These are phyloP conservation scores for Platyura marginata DNA, from an alignment of 1,140 invertebrate genomes.

Conservation along the genomic window DNA sequence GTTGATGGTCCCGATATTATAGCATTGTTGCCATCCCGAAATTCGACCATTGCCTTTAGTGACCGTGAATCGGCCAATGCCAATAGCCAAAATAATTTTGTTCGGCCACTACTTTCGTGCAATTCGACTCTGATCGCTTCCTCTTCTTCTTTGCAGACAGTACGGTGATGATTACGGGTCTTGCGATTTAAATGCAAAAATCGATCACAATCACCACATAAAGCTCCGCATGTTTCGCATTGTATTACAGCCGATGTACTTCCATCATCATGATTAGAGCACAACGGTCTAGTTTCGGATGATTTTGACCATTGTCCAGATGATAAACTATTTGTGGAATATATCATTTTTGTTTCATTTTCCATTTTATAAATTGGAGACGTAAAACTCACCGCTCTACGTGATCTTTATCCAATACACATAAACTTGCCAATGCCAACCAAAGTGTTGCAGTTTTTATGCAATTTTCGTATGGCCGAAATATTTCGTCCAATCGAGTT, in stretches of 20 bases:
- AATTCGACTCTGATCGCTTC: slow-evolving; percentile 85
- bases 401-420: slow-evolving; percentile 80
- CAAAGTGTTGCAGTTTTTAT: slow-evolving; percentile 70
- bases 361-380: too few relatives aligned
- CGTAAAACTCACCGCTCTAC: slow-evolving; percentile 50
- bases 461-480: slow-evolving; percentile 54
- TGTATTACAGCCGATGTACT: slow-evolving; percentile 85
- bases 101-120: slow-evolving; percentile 88
- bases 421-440: slow-evolving; percentile 82
- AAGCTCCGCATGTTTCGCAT: slow-evolving; percentile 76
- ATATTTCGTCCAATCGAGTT: slow-evolving; percentile 57
- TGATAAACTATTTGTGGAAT: slow-evolving; percentile 27
- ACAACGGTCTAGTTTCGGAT: slow-evolving; percentile 35
- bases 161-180: slow-evolving; percentile 71
- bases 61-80: slow-evolving; percentile 82
- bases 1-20: slow-evolving; percentile 17
- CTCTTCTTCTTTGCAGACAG: slow-evolving; percentile 92
- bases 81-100: slow-evolving; percentile 88
- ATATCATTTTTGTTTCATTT: too few relatives aligned
- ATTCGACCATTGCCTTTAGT: slow-evolving; percentile 85
- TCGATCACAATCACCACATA: slow-evolving; percentile 90
- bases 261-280: slow-evolving; percentile 93
- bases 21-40: slow-evolving; percentile 50
- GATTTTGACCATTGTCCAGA: slow-evolving; percentile 45
- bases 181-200: slow-evolving; percentile 81